A percentile compares a stretch with the other conserved stretches of the same genome.
Evolutionary conservation across 2,888 invertebrate genomes (phyloP).

Genomic region (Atrina japonica): DNA sequence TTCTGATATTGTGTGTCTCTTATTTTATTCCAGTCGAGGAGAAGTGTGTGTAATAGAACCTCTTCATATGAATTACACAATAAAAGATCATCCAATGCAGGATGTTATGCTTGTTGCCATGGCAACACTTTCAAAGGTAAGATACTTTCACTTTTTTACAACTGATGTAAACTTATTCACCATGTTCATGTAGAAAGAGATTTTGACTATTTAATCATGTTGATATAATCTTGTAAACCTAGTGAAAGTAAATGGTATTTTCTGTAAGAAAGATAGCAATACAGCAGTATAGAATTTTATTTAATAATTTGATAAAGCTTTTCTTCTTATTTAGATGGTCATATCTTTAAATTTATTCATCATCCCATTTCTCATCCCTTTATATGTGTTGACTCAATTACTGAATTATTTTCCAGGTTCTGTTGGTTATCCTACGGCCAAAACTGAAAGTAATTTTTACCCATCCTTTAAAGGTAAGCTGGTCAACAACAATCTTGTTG

Average conservation of each 20-base stretch:
- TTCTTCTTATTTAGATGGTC: no score
- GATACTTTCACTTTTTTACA: neutral
- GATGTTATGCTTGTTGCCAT: constrained; percentile 92
- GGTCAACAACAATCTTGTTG: neutral
- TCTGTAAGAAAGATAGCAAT: no score
- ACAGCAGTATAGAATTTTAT: no score
- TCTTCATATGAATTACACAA: constrained; percentile 83
- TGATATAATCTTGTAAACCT: no score
- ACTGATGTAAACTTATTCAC: no score
- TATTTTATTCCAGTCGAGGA: constrained; percentile 87
- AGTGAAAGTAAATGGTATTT: no score
- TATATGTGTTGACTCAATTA: neutral
- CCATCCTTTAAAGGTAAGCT: constrained; percentile 87
- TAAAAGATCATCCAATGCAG: constrained; percentile 86
- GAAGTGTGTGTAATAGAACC: constrained; percentile 92
- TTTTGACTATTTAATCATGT: no score
- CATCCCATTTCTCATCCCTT: no score
- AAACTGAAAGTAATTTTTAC: constrained; percentile 89
- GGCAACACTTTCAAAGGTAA: constrained; percentile 94
- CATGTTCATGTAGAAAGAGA: no score
- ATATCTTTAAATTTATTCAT: no score
- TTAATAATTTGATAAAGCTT: no score
- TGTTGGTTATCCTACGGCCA: constrained; percentile 90
- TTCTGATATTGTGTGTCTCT: neutral
- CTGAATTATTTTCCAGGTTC: constrained; percentile 82